Evolutionary conservation across 30 jellyfish, hydroid and myxozoan species (phyloP), one percentile per base, ranked within the genome.

Genomic region (Aurelia sp.): DNA sequence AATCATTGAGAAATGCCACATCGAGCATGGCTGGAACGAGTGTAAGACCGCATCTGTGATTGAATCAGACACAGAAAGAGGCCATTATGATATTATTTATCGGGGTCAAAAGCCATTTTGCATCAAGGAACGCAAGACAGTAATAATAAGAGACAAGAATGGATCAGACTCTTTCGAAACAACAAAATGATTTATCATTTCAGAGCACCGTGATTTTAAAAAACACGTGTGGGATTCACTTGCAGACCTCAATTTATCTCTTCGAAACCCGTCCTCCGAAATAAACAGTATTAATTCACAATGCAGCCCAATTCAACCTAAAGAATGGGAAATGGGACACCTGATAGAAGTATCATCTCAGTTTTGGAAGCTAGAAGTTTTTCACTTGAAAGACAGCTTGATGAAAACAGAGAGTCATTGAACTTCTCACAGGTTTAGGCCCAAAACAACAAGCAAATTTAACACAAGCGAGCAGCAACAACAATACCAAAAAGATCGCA

Each of bases 41-140:
- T 19, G 21, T 41, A 63, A 63, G 74, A 63, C 74, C 17, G 74
- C 74, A 11, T 63, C 74, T 38, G 74, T 63, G 30, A 63, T 63
- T 15, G 74, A 63, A 41, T 5, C 35, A 41, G 74, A 3, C 31
- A 63, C 17, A 63, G 21, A 63, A 41, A 19, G 74, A 63, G 35
- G 74, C 74, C 27, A 63, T 16, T 63, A 63, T 63, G 31, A 63
- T 19, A 16, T 41, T 19, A 3, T 63, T 5, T 70, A 70, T 16
- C 81, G 60, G 41, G 81, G 71, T 70, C 20, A 4, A 70, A 4
- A 47, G 41, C 9, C 72, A 70, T 33, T 70, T 33, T 1, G 24
- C 9, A 33, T 70, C 41, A 70, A 70, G 21, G 63, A 70, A 70
- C 74, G 47, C 74, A 63, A 63, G 12, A 63, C 27, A 41, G 74